Conservation (phyloP, 2,797 vertebrate species). For the Phalanger gymnotis region DNA sequence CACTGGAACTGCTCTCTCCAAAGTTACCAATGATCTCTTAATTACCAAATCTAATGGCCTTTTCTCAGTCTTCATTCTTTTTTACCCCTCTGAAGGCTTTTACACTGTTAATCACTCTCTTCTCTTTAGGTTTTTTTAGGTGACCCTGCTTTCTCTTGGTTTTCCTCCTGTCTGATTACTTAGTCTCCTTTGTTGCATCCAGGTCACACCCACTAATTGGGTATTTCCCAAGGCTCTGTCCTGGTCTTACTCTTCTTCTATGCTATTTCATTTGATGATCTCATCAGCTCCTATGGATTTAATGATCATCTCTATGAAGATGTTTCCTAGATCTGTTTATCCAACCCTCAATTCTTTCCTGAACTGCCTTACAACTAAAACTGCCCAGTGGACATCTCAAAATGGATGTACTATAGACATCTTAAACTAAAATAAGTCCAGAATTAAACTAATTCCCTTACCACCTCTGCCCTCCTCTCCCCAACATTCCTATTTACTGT, state of each 20-base stretch:
- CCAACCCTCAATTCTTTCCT: not conserved
- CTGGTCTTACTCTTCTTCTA: not conserved
- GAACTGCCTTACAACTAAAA: not conserved
- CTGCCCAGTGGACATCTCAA: not conserved
- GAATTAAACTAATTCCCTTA: not conserved
- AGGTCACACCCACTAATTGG: not conserved
- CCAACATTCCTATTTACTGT: not conserved
- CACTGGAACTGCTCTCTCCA: not conserved
- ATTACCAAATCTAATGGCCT: not conserved
- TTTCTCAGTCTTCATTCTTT: not conserved
- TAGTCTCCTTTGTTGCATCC: not conserved
- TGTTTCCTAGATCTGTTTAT: not conserved
- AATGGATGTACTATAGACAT: not conserved
- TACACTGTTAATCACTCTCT: not conserved
- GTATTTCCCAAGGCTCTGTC: not conserved
- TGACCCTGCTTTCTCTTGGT: not conserved
- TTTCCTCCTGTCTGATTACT: not conserved
- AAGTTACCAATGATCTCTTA: not conserved
- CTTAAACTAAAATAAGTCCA: not conserved
- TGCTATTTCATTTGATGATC: not conserved
- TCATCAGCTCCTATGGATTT: not conserved
- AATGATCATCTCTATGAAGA: not conserved
- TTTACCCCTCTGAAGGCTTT: not conserved
- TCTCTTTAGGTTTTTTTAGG: not conserved
- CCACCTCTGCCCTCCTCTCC: not conserved